These are phyloP conservation scores for Aulostomus chinensis DNA, from an alignment of 2,797 vertebrate genomes.

Conservation along the genomic window DNA sequence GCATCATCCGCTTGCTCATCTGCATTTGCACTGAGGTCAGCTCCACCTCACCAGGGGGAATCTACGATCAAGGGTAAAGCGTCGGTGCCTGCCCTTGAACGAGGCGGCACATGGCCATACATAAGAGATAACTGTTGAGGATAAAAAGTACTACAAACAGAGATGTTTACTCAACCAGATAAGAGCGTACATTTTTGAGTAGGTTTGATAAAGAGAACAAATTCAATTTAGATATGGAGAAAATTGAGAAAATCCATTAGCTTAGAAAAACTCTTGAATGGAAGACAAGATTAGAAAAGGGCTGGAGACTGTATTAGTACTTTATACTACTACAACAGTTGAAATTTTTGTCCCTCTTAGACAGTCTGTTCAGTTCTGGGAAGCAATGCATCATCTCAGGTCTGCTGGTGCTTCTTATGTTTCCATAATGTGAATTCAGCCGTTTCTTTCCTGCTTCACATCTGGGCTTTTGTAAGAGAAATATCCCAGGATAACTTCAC, in stretches of 20 bases:
- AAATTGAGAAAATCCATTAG: too few relatives aligned
- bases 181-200: constrained; percentile 4
- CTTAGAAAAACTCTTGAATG: constrained; percentile 15
- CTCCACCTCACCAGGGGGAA: constrained; percentile 26
- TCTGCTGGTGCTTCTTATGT: too few relatives aligned
- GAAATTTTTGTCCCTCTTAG: too few relatives aligned
- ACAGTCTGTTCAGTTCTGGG: too few relatives aligned
- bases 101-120: constrained; percentile 32
- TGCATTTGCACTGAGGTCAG: constrained; percentile 74
- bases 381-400: too few relatives aligned
- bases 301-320: constrained; percentile 12
- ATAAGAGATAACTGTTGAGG: constrained; percentile 31
- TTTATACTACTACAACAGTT: too few relatives aligned
- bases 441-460: too few relatives aligned
- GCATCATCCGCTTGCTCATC: constrained; percentile 62
- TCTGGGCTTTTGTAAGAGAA: too few relatives aligned
- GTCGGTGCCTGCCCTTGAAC: constrained; percentile 66
- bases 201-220: constrained; percentile 45
- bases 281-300: constrained; percentile 9
- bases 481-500: too few relatives aligned
- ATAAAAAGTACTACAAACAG: constrained; percentile 14
- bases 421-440: too few relatives aligned
- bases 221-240: constrained; percentile 49
- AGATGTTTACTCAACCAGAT: constrained; percentile 32
- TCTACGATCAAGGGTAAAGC: constrained; percentile 47